Conservation (phyloP, 2,113 vertebrate genomes). For the Ornithorhynchus anatinus region DNA sequence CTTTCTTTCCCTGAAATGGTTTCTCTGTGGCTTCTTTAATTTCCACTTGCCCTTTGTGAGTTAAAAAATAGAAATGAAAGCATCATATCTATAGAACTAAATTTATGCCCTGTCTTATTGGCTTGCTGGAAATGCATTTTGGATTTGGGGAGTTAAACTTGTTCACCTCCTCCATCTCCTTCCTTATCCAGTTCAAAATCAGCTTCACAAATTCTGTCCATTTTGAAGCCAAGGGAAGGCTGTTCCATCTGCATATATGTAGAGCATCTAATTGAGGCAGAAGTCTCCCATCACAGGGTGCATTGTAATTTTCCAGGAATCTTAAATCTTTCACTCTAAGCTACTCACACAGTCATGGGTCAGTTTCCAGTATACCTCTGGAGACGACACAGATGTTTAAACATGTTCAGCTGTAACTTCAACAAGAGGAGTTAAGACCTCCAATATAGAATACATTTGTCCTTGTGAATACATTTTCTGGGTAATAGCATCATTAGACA, state of each 20-base stretch:
- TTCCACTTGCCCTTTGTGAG: background rate
- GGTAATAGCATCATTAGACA: too few species aligned
- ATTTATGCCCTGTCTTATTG: background rate
- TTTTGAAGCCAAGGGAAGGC: background rate
- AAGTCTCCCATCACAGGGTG: background rate
- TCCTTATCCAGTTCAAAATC: background rate
- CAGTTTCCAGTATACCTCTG: background rate
- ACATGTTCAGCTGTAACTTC: slow-evolving; percentile 11
- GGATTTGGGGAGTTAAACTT: background rate
- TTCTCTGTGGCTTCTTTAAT: too few species aligned
- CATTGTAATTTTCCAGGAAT: slow-evolving; percentile 12
- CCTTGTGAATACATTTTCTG: too few species aligned
- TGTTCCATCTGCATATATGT: background rate
- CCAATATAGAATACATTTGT: too few species aligned
- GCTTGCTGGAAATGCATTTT: background rate
- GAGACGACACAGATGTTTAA: slow-evolving; percentile 16
- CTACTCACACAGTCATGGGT: slow-evolving; percentile 11
- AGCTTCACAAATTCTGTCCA: background rate
- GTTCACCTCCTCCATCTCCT: background rate
- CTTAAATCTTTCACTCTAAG: slow-evolving; percentile 6
- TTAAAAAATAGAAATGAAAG: background rate
- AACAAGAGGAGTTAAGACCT: slow-evolving; percentile 15
- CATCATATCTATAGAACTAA: background rate
- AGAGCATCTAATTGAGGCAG: slow-evolving; percentile 23
- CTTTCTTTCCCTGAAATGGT: too few species aligned